phyloP scores from a whole-genome alignment of 2,113 vertebrate genomes.

The Anguilla rostrata region DNA sequence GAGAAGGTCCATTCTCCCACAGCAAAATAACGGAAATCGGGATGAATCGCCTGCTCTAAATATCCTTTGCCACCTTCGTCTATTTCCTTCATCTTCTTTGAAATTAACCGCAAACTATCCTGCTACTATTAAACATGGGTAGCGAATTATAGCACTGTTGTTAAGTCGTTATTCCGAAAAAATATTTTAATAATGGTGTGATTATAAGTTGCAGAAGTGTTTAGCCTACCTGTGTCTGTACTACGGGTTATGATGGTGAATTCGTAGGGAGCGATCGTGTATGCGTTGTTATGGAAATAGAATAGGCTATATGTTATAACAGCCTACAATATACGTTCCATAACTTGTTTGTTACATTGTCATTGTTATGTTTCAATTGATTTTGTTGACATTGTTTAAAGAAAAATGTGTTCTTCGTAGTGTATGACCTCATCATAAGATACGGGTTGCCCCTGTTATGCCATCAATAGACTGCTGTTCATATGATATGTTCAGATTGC shows the following conservation, averaged over 20 bases:
- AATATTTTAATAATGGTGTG: neutral
- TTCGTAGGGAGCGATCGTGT: too few species aligned
- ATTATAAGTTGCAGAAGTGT: neutral
- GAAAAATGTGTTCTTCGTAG: too few species aligned
- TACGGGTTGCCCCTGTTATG: neutral
- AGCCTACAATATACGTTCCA: neutral
- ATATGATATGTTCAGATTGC: neutral
- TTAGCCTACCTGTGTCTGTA: too few species aligned
- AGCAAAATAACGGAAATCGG: neutral
- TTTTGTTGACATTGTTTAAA: neutral
- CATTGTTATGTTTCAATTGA: neutral
- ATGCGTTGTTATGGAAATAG: too few species aligned
- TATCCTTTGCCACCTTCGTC: neutral
- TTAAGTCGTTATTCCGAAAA: neutral
- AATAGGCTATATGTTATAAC: neutral
- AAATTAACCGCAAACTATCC: neutral
- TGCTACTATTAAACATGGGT: neutral
- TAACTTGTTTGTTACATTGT: neutral
- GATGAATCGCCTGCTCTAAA: neutral
- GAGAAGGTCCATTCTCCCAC: constrained; percentile 12
- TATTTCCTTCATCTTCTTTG: neutral
- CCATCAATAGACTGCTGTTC: neutral
- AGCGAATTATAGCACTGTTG: neutral
- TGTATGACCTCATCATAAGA: neutral
- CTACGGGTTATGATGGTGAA: too few species aligned